These are phyloP conservation scores for Porites rus DNA, from an alignment of 92 coral and sea anemone genomes.

Conservation along the genomic window DNA sequence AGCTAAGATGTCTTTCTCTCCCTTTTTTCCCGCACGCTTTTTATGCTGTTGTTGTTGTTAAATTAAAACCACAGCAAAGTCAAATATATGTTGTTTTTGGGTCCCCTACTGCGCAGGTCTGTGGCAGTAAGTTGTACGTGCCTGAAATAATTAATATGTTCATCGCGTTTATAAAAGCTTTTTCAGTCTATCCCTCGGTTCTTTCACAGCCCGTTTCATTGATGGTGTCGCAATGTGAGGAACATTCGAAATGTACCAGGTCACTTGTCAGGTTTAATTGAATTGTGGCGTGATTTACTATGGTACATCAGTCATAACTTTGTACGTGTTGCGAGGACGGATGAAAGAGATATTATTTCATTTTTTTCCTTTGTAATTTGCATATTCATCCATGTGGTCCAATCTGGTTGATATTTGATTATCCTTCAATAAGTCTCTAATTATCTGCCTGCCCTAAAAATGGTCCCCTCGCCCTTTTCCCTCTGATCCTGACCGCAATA, in stretches of 20 bases:
- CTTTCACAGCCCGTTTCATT: not conserved
- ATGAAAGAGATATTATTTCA: not conserved
- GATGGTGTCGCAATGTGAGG: not conserved
- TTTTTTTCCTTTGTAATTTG: not conserved
- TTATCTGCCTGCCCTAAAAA: conserved; percentile 1
- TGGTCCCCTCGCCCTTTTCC: no score
- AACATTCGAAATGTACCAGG: no score
- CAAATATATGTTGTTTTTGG: no score
- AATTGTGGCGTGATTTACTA: not conserved
- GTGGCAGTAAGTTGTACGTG: conserved; percentile 11
- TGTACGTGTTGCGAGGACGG: not conserved
- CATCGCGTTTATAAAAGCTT: not conserved
- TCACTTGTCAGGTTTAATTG: not conserved
- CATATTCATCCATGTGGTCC: conserved; percentile 12
- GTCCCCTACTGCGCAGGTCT: conserved; percentile 7
- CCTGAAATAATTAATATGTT: not conserved
- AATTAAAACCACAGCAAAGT: not conserved
- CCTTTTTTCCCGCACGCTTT: not conserved
- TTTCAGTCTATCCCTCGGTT: not conserved
- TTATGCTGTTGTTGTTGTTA: not conserved
- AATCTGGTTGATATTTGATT: not conserved
- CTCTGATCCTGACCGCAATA: conserved; percentile 8
- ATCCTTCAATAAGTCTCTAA: not conserved
- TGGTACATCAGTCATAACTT: not conserved
- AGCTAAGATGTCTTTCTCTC: not conserved